These are phyloP conservation scores for Hyles vespertilio DNA, from an alignment of 1,140 invertebrate genomes.

Conservation along the genomic window DNA sequence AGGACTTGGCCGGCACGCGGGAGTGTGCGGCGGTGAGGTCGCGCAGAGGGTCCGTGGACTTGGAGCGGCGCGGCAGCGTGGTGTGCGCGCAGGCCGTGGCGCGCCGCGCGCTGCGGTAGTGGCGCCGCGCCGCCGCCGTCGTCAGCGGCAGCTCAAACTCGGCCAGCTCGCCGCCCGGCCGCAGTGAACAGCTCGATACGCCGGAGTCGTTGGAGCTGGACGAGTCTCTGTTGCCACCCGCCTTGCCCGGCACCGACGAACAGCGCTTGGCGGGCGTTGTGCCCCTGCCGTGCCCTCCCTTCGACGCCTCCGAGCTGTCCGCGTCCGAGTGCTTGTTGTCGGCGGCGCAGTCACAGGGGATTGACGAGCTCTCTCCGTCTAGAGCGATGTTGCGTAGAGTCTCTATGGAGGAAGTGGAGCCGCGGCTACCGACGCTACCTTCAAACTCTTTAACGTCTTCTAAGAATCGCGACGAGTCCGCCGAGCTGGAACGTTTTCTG, in stretches of 20 bases:
- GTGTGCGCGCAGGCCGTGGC: slow-evolving; percentile 70
- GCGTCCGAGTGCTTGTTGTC: slow-evolving; percentile 52
- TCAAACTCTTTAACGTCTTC: slow-evolving; percentile 77
- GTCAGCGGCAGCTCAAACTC: slow-evolving; percentile 78
- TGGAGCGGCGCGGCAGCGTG: slow-evolving; percentile 80
- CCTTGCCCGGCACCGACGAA: slow-evolving; percentile 79
- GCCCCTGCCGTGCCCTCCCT: slow-evolving; percentile 24
- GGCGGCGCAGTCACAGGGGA: slow-evolving; percentile 38
- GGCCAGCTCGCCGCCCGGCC: slow-evolving; percentile 75
- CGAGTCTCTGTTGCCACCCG: slow-evolving; percentile 85
- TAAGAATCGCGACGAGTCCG: slow-evolving; percentile 81
- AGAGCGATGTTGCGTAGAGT: slow-evolving; percentile 64
- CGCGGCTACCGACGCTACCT: slow-evolving; percentile 55
- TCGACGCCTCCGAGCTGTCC: slow-evolving; percentile 58
- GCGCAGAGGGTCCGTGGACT: slow-evolving; percentile 78
- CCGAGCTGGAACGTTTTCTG: slow-evolving; percentile 81
- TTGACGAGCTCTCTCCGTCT: slow-evolving; percentile 22
- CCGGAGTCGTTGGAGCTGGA: slow-evolving; percentile 90
- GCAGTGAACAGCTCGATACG: slow-evolving; percentile 82
- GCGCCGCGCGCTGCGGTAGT: slow-evolving; percentile 26
- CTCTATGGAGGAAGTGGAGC: slow-evolving; percentile 67
- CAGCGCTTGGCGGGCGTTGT: slow-evolving; percentile 16
- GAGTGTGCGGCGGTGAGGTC: slow-evolving; percentile 63
- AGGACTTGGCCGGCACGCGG: slow-evolving; percentile 79
- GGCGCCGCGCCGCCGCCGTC: slow-evolving; percentile 27